A percentile compares a stretch with the other conserved stretches of the same genome.
phyloP scores from a whole-genome alignment of 2,113 vertebrate genomes.

The Furnarius figulus region DNA sequence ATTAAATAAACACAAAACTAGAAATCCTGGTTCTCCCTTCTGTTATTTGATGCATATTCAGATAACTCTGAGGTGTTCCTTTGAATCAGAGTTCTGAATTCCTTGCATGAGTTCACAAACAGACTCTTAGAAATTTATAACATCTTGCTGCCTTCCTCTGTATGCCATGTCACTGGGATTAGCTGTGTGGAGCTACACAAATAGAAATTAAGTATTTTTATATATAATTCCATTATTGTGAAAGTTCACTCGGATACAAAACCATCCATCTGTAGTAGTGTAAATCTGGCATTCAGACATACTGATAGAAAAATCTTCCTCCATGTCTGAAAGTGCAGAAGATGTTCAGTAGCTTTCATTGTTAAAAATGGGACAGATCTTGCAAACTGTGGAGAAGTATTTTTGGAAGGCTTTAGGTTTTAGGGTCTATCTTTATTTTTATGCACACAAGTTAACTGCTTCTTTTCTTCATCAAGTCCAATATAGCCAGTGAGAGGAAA shows the following conservation, averaged over 20 bases:
- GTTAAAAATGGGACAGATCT: background rate
- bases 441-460: background rate
- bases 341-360: background rate
- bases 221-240: background rate
- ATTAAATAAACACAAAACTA: background rate
- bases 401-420: background rate
- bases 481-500: background rate
- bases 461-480: background rate
- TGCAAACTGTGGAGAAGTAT: background rate
- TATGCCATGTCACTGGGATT: background rate
- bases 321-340: background rate
- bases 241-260: background rate
- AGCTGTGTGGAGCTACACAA: background rate
- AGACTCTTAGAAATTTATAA: background rate
- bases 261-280: background rate
- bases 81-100: background rate
- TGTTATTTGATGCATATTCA: background rate
- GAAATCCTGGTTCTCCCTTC: background rate
- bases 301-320: background rate
- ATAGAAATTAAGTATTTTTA: background rate
- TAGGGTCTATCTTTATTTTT: background rate
- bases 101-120: background rate
- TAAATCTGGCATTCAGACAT: background rate
- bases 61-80: background rate
- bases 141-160: background rate